Percentiles rank a stretch among this genome's conserved stretches.
Conservation (phyloP, 1,140 invertebrate species). For the Philopotamus ludificatus region DNA sequence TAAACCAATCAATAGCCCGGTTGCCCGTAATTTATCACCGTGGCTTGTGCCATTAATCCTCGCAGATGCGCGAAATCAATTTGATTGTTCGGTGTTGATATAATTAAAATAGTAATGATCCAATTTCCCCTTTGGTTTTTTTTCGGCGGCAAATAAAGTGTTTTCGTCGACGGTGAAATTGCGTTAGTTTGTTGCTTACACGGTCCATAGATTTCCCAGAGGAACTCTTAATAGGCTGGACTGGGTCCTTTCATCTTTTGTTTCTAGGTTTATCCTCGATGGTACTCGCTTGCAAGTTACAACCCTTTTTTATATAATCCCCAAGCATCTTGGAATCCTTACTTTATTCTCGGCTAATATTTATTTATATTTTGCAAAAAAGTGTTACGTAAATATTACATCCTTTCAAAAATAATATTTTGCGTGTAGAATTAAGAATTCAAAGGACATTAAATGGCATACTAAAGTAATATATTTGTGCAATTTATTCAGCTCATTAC, state of each 20-base stretch:
- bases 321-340: not conserved
- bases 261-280: conserved; percentile 8
- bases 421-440: not conserved
- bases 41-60: too few relatives aligned
- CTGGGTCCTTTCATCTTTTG: conserved; percentile 16
- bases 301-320: not conserved
- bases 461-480: too few relatives aligned
- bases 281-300: not conserved
- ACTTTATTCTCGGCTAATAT: not conserved
- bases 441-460: not conserved
- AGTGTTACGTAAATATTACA: not conserved
- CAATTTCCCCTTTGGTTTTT: not conserved
- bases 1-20: too few relatives aligned
- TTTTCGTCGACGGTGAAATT: conserved; percentile 9
- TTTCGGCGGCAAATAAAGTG: not conserved
- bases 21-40: too few relatives aligned
- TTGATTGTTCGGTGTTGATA: too few relatives aligned
- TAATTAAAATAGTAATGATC: not conserved
- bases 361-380: conserved; percentile 2
- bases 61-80: too few relatives aligned
- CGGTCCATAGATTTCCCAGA: conserved; percentile 25
- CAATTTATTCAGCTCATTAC: too few relatives aligned
- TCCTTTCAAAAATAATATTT: not conserved
- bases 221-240: conserved; percentile 25
- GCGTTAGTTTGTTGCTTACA: conserved; percentile 31